These are phyloP conservation scores for Morelia viridis DNA, from an alignment of 2,797 vertebrate species.

Conservation along the genomic window DNA sequence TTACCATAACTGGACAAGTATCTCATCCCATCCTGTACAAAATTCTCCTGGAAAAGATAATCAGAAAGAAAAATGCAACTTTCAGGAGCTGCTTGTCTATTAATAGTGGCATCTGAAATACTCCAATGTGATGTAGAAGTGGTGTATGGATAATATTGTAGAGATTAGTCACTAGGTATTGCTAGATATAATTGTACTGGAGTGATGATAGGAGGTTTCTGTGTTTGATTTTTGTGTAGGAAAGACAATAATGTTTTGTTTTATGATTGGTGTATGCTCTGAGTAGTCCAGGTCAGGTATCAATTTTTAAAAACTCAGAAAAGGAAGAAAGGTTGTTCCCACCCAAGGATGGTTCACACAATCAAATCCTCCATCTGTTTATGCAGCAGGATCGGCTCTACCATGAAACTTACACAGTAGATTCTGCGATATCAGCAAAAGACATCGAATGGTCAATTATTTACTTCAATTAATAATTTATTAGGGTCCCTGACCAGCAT, in stretches of 20 bases:
- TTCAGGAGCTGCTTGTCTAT: constrained; percentile 1
- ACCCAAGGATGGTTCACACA: background rate
- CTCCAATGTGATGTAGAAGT: background rate
- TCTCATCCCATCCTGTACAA: background rate
- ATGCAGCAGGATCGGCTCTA: background rate
- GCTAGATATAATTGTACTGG: background rate
- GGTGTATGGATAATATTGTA: background rate
- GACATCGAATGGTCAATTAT: background rate
- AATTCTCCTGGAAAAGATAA: background rate
- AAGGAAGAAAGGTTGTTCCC: background rate
- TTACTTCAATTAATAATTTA: background rate
- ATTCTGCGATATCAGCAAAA: background rate
- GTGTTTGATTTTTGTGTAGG: background rate
- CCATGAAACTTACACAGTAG: background rate
- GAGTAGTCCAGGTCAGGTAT: background rate
- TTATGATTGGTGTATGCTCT: background rate
- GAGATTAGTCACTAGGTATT: background rate
- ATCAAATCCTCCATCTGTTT: background rate
- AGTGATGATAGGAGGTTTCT: background rate
- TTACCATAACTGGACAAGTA: background rate
- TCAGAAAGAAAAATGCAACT: constrained; percentile 4
- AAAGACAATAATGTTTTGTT: background rate
- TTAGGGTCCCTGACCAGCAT: background rate
- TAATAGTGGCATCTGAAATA: background rate
- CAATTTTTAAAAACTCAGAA: background rate